Percentiles rank a stretch among this genome's conserved stretches.
phyloP scores from a whole-genome alignment of 2,888 invertebrate species.

The Troides oblongomaculatus region DNA sequence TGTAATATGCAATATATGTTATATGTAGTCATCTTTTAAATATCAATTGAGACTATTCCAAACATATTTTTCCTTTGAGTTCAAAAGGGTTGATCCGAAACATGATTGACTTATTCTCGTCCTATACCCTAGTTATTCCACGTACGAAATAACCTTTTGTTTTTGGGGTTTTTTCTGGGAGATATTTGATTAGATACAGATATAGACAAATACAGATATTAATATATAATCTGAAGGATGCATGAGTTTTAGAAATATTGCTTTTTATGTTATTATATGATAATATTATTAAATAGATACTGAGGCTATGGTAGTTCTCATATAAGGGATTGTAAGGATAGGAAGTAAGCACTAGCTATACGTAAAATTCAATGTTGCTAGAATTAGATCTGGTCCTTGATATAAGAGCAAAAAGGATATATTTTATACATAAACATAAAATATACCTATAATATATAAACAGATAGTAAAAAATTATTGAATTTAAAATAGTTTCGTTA shows the following conservation, averaged over 20 bases:
- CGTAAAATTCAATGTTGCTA: too few relatives aligned
- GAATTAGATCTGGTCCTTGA: too few relatives aligned
- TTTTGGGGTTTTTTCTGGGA: neutral
- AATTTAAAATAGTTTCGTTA: too few relatives aligned
- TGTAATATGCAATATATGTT: neutral
- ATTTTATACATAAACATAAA: too few relatives aligned
- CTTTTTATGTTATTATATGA: neutral
- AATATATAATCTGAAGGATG: neutral
- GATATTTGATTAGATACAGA: neutral
- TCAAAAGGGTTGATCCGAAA: neutral
- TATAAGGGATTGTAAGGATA: too few relatives aligned
- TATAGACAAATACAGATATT: neutral
- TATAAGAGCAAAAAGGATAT: too few relatives aligned
- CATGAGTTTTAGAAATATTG: neutral
- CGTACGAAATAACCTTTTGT: neutral
- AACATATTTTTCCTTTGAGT: slow-evolving; percentile 13
- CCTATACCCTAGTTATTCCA: neutral
- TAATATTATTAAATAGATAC: neutral
- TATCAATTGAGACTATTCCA: neutral
- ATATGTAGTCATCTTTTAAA: neutral
- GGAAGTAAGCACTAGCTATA: too few relatives aligned
- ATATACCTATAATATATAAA: too few relatives aligned
- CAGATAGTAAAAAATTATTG: too few relatives aligned
- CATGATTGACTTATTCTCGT: slow-evolving; percentile 12
- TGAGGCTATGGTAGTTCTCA: too few relatives aligned